Percentiles rank a stretch among this genome's conserved stretches.
Conservation (phyloP, 1,140 invertebrate species). For the Cheumatopsyche charites region DNA sequence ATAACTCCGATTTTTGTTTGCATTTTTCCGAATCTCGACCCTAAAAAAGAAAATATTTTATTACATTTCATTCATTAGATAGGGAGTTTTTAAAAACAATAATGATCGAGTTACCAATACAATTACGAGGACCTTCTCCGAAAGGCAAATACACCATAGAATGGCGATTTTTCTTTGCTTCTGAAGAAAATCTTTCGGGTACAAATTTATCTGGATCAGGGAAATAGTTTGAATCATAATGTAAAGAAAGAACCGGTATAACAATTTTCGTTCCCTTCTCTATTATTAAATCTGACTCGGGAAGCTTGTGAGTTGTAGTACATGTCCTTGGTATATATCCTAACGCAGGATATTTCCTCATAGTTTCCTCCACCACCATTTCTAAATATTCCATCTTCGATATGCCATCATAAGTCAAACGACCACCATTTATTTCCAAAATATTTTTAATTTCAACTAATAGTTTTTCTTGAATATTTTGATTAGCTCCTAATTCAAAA, state of each 20-base stretch:
- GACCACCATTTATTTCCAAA: constrained; percentile 50
- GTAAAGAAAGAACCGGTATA: constrained; percentile 38
- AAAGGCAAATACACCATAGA: constrained; percentile 40
- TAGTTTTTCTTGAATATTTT: constrained; percentile 60
- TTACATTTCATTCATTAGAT: no score
- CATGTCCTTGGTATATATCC: constrained; percentile 23
- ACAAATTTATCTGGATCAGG: constrained; percentile 43
- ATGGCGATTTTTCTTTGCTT: constrained; percentile 32
- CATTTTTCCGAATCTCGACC: constrained; percentile 66
- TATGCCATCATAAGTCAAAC: constrained; percentile 55
- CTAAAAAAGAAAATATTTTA: constrained; percentile 48
- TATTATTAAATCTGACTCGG: constrained; percentile 28
- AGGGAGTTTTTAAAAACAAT: neutral
- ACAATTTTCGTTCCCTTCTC: constrained; percentile 34
- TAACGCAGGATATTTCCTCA: constrained; percentile 38
- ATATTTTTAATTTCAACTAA: constrained; percentile 58
- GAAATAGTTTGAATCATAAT: constrained; percentile 43
- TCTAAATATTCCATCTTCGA: constrained; percentile 58
- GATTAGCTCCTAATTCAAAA: constrained; percentile 60
- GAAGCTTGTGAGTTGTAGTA: constrained; percentile 23
- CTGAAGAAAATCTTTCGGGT: constrained; percentile 38
- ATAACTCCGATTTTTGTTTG: constrained; percentile 65
- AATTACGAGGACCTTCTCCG: constrained; percentile 44
- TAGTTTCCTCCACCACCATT: constrained; percentile 35
- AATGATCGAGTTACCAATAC: constrained; percentile 32